phyloP scores from a whole-genome alignment of 2,888 invertebrate genomes.

The Dione juno region DNA sequence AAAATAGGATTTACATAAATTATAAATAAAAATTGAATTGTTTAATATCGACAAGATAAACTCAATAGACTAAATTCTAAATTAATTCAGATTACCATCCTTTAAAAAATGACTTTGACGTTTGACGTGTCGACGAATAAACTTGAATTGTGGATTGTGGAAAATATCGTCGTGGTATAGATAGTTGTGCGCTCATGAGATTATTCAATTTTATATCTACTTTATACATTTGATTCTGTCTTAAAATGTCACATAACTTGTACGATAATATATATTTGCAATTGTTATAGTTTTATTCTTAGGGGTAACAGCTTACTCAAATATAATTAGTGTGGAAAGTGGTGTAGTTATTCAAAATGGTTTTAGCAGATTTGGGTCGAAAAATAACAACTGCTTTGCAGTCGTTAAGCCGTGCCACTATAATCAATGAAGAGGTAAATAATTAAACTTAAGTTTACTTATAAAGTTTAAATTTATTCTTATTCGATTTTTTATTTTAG shows the following conservation, averaged over 20 bases:
- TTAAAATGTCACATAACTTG: conserved; percentile 44
- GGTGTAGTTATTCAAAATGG: conserved; percentile 87
- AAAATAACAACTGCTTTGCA: conserved; percentile 99
- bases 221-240: conserved; percentile 17
- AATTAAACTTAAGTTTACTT: conserved; percentile 42
- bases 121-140: conserved; percentile 48
- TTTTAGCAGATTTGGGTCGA: conserved; percentile 99
- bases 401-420: conserved; percentile 98
- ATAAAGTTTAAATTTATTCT: neutral
- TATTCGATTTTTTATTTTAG: conserved; percentile 70
- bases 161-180: conserved; percentile 37
- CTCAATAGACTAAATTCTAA: neutral
- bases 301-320: conserved; percentile 36
- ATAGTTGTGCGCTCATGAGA: conserved; percentile 15
- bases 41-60: neutral
- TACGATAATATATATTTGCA: conserved; percentile 25
- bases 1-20: no score
- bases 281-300: conserved; percentile 29
- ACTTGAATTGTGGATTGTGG: conserved; percentile 32
- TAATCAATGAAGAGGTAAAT: conserved; percentile 97
- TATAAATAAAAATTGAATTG: neutral
- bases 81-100: no score
- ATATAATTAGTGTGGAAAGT: conserved; percentile 32
- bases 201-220: conserved; percentile 4
- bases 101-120: conserved; percentile 30